These are phyloP conservation scores for Lottia scabra DNA, from an alignment of 2,888 invertebrate genomes.

Conservation along the genomic window DNA sequence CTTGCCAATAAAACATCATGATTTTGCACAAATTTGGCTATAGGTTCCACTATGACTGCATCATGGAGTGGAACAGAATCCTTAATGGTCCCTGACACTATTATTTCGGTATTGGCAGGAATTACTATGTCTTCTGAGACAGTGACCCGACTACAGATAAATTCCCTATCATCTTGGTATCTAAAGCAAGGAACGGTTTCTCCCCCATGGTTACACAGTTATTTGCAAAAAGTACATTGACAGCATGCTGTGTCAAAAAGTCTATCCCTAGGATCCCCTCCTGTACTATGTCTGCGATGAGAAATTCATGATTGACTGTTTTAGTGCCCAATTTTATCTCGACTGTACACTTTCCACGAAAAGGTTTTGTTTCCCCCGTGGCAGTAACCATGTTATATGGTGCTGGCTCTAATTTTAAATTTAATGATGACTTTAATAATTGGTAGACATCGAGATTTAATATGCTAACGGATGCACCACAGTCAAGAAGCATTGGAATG, in stretches of 20 bases:
- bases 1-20: neutral
- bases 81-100: neutral
- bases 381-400: too few relatives aligned
- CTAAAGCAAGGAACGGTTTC: neutral
- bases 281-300: neutral
- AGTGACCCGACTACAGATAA: neutral
- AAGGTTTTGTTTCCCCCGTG: too few relatives aligned
- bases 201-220: neutral
- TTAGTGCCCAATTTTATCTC: too few relatives aligned
- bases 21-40: neutral
- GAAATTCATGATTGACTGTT: neutral
- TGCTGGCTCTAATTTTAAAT: too few relatives aligned
- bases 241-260: neutral
- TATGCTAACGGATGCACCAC: too few relatives aligned
- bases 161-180: neutral
- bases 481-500: too few relatives aligned
- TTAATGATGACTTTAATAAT: too few relatives aligned
- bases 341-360: too few relatives aligned
- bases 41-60: neutral
- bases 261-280: neutral
- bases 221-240: neutral
- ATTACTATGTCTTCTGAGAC: neutral
- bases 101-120: neutral
- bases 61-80: neutral
- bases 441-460: too few relatives aligned